Evolutionary conservation across 2,113 vertebrate genomes (phyloP), one percentile per base, ranked within the genome.

Genomic region (Turdus rufiventris): DNA sequence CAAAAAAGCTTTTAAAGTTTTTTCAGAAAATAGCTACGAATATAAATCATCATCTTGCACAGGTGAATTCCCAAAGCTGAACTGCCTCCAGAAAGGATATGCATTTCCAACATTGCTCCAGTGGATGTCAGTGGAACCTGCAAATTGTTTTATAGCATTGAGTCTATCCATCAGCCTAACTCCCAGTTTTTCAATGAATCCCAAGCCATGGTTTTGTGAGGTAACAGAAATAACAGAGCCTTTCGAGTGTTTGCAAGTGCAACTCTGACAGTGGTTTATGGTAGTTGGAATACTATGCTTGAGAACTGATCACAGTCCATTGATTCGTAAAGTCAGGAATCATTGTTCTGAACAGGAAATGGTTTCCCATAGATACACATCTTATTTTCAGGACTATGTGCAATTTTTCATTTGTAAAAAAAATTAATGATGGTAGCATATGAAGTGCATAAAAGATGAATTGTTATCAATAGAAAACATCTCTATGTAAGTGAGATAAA

Each of bases 91-190:
- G 51, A 89, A 82, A 89, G 62, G 45, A 66, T 79, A 40, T 79
- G 91, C 45, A 82, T 88, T 96, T 89, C 62, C 62, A 91, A 6
- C 42, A 54, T 25, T 36, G 47, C 38, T 96, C 94, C 93, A 88
- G 81, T 67, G 91, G 93, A 88, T 91, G 87, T 89, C 91, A 96
- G 87, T 47, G 87, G 60, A 91, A 94, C 18, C 38, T 94, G 42
- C 51, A 36, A 56, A 63, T 91, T 77, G 23, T 76, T 95, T 88
- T 68, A 57, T 38, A 70, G 45, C 14, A 2, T 61, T 91, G 62
- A 45, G 45, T 75, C 36, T 67, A 72, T 33, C 45, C 18, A 91
- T 36, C 10, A 53, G 8, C 23, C 25, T 65, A 63, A 91, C 12
- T 72, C 26, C 7, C 6, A 33, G 6, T 38, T 45, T 61, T 65